A percentile compares a stretch with the other conserved stretches of the same genome.
Evolutionary conservation across 2,888 invertebrate species (phyloP).

Genomic region (Theretra japonica): DNA sequence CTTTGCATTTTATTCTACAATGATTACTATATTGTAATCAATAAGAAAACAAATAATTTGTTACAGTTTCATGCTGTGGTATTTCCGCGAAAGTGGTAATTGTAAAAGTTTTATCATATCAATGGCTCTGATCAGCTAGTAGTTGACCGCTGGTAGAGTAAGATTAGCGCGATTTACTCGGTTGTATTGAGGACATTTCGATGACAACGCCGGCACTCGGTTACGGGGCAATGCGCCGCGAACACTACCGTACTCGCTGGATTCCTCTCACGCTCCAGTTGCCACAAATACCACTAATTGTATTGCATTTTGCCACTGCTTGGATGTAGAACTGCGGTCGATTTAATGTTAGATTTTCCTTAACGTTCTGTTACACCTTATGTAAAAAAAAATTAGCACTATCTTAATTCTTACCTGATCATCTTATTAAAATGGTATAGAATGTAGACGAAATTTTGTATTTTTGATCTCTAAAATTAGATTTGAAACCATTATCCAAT

Average conservation of each 20-base stretch:
- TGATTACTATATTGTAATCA: background rate
- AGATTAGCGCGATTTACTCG: constrained; percentile 47
- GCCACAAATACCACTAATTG: constrained; percentile 77
- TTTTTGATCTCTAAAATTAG: background rate
- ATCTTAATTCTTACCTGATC: background rate
- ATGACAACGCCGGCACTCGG: constrained; percentile 62
- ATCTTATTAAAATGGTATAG: background rate
- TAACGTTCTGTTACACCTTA: constrained; percentile 31
- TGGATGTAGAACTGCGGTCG: constrained; percentile 57
- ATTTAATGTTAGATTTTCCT: constrained; percentile 46
- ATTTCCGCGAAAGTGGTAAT: background rate
- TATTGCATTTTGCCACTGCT: constrained; percentile 70
- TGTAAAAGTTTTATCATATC: background rate
- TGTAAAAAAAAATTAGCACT: background rate
- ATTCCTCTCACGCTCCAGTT: constrained; percentile 84
- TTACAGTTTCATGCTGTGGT: background rate
- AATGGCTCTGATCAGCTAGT: constrained; percentile 15
- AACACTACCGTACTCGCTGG: constrained; percentile 71
- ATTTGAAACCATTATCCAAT: background rate
- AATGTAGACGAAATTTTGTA: no score
- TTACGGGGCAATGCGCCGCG: constrained; percentile 72
- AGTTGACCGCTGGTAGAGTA: constrained; percentile 35
- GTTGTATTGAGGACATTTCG: constrained; percentile 60
- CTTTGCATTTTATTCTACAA: background rate
- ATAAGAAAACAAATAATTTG: background rate